Percentiles rank a stretch among this genome's conserved stretches.
These are phyloP conservation scores for Clamator glandarius DNA, from an alignment of 2,797 vertebrate genomes.

Conservation along the genomic window DNA sequence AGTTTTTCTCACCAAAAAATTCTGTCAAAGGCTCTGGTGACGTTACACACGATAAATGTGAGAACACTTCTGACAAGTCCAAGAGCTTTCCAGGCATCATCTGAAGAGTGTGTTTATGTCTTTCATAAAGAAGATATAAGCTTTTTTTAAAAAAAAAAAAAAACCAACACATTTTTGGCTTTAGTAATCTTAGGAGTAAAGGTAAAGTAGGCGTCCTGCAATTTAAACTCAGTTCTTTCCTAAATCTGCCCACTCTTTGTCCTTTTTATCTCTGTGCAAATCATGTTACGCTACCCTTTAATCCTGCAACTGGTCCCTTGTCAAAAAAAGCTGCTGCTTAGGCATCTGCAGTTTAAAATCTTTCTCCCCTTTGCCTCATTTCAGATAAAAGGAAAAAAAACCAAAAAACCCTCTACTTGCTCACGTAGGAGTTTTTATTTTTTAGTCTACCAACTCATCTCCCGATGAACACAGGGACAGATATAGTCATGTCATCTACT, in stretches of 20 bases:
- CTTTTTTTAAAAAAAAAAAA: not conserved
- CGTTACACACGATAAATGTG: not conserved
- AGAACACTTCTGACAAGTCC: not conserved
- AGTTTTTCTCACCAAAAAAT: not conserved
- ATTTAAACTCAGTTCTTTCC: not conserved
- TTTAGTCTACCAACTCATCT: not conserved
- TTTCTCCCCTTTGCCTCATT: not conserved
- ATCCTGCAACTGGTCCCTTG: not conserved
- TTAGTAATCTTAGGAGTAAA: not conserved
- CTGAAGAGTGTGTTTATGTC: not conserved
- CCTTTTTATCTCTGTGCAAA: not conserved
- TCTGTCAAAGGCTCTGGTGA: not conserved
- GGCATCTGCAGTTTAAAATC: not conserved
- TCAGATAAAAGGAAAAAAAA: not conserved
- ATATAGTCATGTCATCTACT: not conserved
- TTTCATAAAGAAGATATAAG: not conserved
- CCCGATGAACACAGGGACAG: not conserved
- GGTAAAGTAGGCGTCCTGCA: not conserved
- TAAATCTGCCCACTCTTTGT: not conserved
- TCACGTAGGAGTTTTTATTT: not conserved
- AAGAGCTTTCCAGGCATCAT: not conserved
- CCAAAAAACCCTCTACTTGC: not conserved
- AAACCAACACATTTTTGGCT: not conserved
- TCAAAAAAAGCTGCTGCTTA: conserved; percentile 18
- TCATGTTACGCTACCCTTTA: not conserved